A percentile compares a stretch with the other conserved stretches of the same genome.
Evolutionary conservation across 2,797 vertebrate species (phyloP).

Genomic region (Hozukius guyotensis): DNA sequence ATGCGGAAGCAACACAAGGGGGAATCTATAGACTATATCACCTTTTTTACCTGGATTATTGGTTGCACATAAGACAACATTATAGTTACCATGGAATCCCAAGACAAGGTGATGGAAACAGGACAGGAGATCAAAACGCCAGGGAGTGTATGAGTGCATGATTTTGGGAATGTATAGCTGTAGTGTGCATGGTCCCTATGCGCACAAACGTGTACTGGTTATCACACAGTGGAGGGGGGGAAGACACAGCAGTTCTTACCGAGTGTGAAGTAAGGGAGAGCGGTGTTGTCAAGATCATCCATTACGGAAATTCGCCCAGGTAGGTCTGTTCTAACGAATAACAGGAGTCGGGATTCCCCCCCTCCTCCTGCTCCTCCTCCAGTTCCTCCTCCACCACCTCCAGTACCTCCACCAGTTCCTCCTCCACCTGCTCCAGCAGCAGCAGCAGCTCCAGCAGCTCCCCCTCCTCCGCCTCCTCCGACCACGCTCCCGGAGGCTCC

Average conservation of each 20-base stretch:
- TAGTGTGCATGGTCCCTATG: neutral
- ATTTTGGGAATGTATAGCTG: neutral
- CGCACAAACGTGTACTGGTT: constrained; percentile 8
- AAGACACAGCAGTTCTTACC: constrained; percentile 82
- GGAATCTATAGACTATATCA: neutral
- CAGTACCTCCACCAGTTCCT: constrained; percentile 28
- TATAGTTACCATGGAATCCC: neutral
- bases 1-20: neutral
- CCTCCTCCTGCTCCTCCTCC: constrained; percentile 70
- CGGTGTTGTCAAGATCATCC: constrained; percentile 99
- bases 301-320: constrained; percentile 95
- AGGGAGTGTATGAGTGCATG: neutral
- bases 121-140: neutral
- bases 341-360: constrained; percentile 91
- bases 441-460: constrained; percentile 64
- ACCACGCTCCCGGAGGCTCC: constrained; percentile 84
- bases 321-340: constrained; percentile 95
- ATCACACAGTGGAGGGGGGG: constrained; percentile 4
- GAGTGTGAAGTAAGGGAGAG: constrained; percentile 98
- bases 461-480: constrained; percentile 62
- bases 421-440: constrained; percentile 74
- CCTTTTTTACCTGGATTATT: neutral
- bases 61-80: neutral
- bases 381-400: constrained; percentile 63
- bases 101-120: neutral